A percentile compares a stretch with the other conserved stretches of the same genome.
Conservation (phyloP, 2,888 invertebrate species). For the Scaptomyza caliginosa region DNA sequence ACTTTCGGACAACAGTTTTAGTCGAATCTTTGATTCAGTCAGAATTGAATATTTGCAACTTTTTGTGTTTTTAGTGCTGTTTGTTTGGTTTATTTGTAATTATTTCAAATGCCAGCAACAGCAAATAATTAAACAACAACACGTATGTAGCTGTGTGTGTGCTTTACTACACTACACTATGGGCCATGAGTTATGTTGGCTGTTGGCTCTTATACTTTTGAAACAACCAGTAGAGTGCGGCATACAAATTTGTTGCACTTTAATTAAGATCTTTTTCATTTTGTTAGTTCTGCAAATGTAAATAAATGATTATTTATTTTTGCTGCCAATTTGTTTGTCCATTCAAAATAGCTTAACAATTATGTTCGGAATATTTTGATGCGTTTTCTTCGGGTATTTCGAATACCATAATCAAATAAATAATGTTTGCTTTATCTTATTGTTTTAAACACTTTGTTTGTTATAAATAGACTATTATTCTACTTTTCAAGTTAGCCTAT, state of each 20-base stretch:
- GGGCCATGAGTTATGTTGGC: too few species aligned
- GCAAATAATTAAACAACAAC: constrained; percentile 3
- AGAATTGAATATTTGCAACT: background rate
- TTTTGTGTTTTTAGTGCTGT: constrained; percentile 22
- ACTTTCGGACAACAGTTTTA: too few species aligned
- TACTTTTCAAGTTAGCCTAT: too few species aligned
- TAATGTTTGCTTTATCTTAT: too few species aligned
- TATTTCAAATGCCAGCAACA: constrained; percentile 70
- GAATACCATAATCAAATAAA: too few species aligned
- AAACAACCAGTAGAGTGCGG: background rate
- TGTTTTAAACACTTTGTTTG: too few species aligned
- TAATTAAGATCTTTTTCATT: background rate
- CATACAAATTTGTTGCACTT: background rate
- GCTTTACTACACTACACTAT: background rate
- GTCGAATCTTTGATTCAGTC: too few species aligned
- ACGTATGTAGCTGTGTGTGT: background rate
- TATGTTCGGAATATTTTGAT: too few species aligned
- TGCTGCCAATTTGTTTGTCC: background rate
- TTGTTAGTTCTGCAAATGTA: background rate
- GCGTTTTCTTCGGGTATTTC: too few species aligned
- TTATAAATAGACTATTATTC: too few species aligned
- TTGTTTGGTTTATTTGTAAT: constrained; percentile 62
- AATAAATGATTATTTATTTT: background rate
- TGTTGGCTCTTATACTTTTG: too few species aligned
- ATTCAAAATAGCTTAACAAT: background rate